These are phyloP conservation scores for Geothlypis trichas DNA, from an alignment of 2,113 vertebrate genomes.

Conservation along the genomic window DNA sequence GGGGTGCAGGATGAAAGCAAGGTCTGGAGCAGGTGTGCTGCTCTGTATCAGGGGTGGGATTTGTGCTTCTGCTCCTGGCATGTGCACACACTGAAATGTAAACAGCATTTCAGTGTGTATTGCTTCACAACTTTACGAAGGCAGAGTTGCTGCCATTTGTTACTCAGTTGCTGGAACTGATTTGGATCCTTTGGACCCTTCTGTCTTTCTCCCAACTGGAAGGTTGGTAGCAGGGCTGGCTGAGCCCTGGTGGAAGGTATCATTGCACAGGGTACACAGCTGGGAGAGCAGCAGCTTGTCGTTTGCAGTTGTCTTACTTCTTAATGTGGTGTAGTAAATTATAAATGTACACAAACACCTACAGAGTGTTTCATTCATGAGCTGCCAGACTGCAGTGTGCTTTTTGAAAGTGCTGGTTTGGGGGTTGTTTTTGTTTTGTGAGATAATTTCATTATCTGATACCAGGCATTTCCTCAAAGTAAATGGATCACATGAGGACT, in stretches of 20 bases:
- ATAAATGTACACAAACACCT: conserved; percentile 39
- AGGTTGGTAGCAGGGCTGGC: not conserved
- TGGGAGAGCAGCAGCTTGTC: conserved; percentile 11
- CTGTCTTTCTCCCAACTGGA: not conserved
- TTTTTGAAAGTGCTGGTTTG: not conserved
- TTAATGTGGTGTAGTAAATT: conserved; percentile 32
- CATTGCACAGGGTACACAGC: not conserved
- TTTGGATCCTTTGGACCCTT: not conserved
- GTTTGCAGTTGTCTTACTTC: not conserved
- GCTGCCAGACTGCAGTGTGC: not conserved
- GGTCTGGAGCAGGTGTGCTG: not conserved
- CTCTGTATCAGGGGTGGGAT: not conserved
- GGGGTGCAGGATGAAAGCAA: not conserved
- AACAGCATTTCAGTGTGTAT: not conserved
- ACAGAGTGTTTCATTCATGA: conserved; percentile 13
- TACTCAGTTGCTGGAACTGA: not conserved
- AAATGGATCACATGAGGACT: not conserved
- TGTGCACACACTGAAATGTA: not conserved
- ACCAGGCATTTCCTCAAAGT: not conserved
- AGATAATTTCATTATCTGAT: not conserved
- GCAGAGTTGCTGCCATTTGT: not conserved
- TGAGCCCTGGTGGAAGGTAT: not conserved
- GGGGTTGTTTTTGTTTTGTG: not conserved
- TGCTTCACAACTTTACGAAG: not conserved
- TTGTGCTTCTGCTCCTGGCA: not conserved